phyloP scores from a whole-genome alignment of 2,797 vertebrate species.

The Hydrolagus colliei region DNA sequence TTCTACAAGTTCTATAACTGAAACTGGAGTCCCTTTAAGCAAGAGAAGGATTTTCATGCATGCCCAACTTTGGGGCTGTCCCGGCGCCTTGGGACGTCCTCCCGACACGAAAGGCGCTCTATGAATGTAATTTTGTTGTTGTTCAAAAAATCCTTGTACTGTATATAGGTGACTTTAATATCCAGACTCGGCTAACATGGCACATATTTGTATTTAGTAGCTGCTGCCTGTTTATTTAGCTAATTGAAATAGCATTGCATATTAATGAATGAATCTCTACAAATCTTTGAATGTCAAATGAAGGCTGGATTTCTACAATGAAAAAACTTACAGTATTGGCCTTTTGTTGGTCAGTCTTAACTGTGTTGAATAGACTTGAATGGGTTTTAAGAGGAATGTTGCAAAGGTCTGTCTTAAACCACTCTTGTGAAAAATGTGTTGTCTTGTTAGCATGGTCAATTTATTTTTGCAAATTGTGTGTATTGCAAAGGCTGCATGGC shows the following conservation, averaged over 20 bases:
- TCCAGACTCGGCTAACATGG: background rate
- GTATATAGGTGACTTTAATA: too few species aligned
- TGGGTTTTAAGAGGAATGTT: background rate
- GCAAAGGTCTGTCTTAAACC: background rate
- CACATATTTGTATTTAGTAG: background rate
- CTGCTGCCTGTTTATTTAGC: background rate
- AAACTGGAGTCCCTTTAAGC: too few species aligned
- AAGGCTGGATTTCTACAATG: background rate
- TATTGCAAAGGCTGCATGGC: background rate
- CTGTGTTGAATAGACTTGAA: background rate
- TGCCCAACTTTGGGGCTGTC: too few species aligned
- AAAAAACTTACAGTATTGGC: background rate
- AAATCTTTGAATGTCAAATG: background rate
- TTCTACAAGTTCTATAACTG: too few species aligned
- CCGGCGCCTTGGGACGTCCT: too few species aligned
- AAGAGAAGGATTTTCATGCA: too few species aligned
- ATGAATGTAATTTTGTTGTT: too few species aligned
- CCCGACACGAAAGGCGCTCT: too few species aligned
- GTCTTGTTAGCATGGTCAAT: background rate
- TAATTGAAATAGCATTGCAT: background rate
- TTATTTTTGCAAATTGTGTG: background rate
- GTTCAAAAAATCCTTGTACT: too few species aligned
- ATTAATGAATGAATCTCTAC: background rate
- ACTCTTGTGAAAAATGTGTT: background rate
- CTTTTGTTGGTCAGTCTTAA: background rate